Base-by-base conservation (phyloP, 2,113 vertebrate genomes). In the Chlamydotis undulata region DNA sequence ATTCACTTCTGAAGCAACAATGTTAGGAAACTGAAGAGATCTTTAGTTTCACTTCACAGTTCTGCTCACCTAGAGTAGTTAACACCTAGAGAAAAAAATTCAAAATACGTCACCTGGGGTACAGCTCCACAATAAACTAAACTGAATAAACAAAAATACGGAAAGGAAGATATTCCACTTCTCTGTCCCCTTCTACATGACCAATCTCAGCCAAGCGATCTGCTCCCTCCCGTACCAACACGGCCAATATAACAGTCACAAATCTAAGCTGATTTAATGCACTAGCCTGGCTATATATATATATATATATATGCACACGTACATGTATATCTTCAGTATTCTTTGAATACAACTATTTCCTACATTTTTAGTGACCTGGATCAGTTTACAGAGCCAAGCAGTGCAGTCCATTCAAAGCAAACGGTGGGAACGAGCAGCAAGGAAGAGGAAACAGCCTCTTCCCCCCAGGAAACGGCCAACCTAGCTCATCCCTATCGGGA, bases 401-500 rank as follows among this genome's bases (percentile, higher is more conserved):
- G 28, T 2, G 31, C 22, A 63, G 14, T 0, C 18, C 52, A 59
- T 39, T 82, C 91, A 52, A 63, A 70, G 83, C 23, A 41, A 57
- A 6, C 0, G 12, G 60, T 68, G 73, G 60, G 35, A 87, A 95
- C 19, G 43, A 92, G 80, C 60, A 87, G 86, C 35, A 43, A 87
- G 83, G 86, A 93, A 94, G 65, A 94, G 89, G 95, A 97, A 97
- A 47, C 25, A 37, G 68, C 37, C 83, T 78, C 52, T 89, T 89
- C 63, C 94, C 77, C 19, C 1, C 69, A 78, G 96, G 96, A 97
- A 97, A 95, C 63, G 80, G 91, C 92, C 87, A 84, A 89, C 77
- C 61, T 69, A 33, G 69, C 83, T 96, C 86, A 93, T 81, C 86
- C 43, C 79, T 37, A 39, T 55, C 95, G 94, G 83, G 86, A 95